Evolutionary conservation across 2,797 vertebrate species (phyloP).

Genomic region (Neosalanx taihuensis): DNA sequence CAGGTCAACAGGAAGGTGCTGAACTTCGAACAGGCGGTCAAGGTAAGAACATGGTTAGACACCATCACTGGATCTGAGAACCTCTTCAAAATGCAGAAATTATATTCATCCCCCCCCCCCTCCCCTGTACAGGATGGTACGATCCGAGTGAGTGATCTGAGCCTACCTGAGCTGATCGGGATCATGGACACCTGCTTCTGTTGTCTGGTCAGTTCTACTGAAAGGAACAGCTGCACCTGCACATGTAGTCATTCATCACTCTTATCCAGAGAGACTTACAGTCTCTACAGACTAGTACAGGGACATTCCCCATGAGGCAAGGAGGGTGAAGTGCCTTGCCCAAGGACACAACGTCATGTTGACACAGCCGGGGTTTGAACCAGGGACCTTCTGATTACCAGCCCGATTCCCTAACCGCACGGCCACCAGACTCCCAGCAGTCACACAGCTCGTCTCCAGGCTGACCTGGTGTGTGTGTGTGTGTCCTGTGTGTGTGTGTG

Average conservation of each 20-base stretch:
- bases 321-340: too few relatives aligned
- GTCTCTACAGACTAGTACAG: too few relatives aligned
- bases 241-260: too few relatives aligned
- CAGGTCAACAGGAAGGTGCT: slow-evolving; percentile 98
- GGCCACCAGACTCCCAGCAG: too few relatives aligned
- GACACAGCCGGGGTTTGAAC: too few relatives aligned
- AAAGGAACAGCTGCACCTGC: slow-evolving; percentile 15
- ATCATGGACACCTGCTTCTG: slow-evolving; percentile 99
- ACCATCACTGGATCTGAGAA: neutral
- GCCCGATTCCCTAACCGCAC: too few relatives aligned
- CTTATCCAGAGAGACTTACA: too few relatives aligned
- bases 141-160: slow-evolving; percentile 94
- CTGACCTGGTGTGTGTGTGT: neutral
- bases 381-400: too few relatives aligned
- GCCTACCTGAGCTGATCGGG: slow-evolving; percentile 90
- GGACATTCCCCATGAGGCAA: too few relatives aligned
- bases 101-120: slow-evolving; percentile 11
- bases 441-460: neutral
- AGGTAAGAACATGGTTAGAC: slow-evolving; percentile 71
- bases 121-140: slow-evolving; percentile 82
- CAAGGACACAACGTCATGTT: too few relatives aligned
- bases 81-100: neutral
- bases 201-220: slow-evolving; percentile 85
- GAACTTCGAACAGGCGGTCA: slow-evolving; percentile 97
- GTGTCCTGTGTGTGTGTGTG: neutral